Base-by-base conservation (phyloP, 2,797 vertebrate species). In the Pampus argenteus region DNA sequence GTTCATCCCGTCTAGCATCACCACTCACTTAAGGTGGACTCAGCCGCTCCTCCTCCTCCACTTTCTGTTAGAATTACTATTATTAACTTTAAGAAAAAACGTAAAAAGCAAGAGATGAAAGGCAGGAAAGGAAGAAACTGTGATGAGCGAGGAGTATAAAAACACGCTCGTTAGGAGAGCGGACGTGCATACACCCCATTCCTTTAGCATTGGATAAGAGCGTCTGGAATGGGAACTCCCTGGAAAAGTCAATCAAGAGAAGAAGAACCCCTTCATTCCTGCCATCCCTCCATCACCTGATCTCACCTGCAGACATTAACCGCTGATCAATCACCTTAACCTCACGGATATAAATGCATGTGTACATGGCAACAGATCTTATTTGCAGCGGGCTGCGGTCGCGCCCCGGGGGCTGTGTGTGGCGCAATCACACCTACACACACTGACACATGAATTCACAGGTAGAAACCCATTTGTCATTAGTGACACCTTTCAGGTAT, bases 291-390 rank as follows among this genome's bases (percentile, higher is more conserved):
- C 6, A 77, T 75, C 9, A 26, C 45, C 26, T 52, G 47, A 75
- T 82, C 74, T 77, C 29, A 76, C 88, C 85, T 82, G 67, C 70
- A 89, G 90, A 81, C 79, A 80, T 81, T 66, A 28, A 72, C 81
- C 81, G 49, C 56, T 71, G 56, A 83, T 90, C 84, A 83, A 51
- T 90, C 86, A 90, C 67, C 71, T 68, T 47, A 48, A 56, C 71
- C 74, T 64, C 66, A 45, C 78, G 87, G 86, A 86, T 57, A 73
- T 61, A 86, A 90, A 90, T 84, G 88, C 40, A 2, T 36, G 11
- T 56, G 57, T 81, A 92, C 91, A 91, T 82, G 85, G 90, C 89
- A 91, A 92, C 88, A 62, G 66, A 26, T 69, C 77, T 73, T 9
- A 72, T 47, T 18, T 66, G 71, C 78, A 52, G 73, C 29, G 20